These are phyloP conservation scores for Rhodophaea formosa DNA, from an alignment of 2,888 invertebrate genomes.

Conservation along the genomic window DNA sequence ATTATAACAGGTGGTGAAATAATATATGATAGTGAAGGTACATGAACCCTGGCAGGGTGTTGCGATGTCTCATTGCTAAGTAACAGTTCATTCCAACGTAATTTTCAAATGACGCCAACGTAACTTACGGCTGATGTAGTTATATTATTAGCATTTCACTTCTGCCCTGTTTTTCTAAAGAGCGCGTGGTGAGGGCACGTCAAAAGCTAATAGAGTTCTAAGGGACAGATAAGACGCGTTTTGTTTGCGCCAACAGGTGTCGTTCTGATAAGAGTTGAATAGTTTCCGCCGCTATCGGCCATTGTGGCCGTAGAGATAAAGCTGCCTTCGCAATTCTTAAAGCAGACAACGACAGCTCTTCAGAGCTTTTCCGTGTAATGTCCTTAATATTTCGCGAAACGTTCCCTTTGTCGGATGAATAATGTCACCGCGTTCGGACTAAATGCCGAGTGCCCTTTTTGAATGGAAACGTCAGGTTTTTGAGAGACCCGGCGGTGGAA, in stretches of 20 bases:
- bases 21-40: too few relatives aligned
- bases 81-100: too few relatives aligned
- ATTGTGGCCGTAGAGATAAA: slow-evolving; percentile 43
- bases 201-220: slow-evolving; percentile 16
- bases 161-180: slow-evolving; percentile 18
- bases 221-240: slow-evolving; percentile 13
- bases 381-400: slow-evolving; percentile 55
- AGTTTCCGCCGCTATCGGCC: slow-evolving; percentile 52
- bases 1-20: too few relatives aligned
- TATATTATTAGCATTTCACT: slow-evolving; percentile 13
- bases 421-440: slow-evolving; percentile 23
- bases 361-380: slow-evolving; percentile 55
- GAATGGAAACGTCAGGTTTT: slow-evolving; percentile 29
- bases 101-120: too few relatives aligned
- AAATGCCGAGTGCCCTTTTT: slow-evolving; percentile 37
- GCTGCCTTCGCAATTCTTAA: slow-evolving; percentile 40
- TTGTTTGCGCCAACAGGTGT: slow-evolving; percentile 23
- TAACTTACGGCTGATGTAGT: too few relatives aligned
- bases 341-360: slow-evolving; percentile 41
- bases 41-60: too few relatives aligned
- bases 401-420: slow-evolving; percentile 42
- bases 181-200: slow-evolving; percentile 3
- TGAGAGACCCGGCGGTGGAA: neutral
- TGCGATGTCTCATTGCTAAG: too few relatives aligned
- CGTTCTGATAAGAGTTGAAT: slow-evolving; percentile 46